Evolutionary conservation across 2,888 invertebrate genomes (phyloP).

Genomic region (Pantelozetes paolii): DNA sequence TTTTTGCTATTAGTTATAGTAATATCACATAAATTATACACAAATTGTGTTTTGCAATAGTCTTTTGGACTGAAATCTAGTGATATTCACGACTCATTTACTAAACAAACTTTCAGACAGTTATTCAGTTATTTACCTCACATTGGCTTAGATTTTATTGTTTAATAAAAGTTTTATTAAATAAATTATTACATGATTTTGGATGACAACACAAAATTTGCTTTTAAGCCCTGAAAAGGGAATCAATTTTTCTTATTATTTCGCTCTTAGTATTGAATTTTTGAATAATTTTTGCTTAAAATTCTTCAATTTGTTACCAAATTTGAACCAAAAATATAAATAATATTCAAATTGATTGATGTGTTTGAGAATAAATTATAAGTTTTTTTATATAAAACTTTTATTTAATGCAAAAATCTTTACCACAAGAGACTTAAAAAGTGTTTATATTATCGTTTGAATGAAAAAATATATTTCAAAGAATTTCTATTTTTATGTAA

Average conservation of each 20-base stretch:
- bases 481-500: too few species aligned
- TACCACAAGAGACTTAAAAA: too few species aligned
- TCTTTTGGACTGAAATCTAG: conserved; percentile 29
- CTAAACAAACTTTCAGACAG: conserved; percentile 25
- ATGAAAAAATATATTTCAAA: too few species aligned
- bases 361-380: too few species aligned
- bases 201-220: too few species aligned
- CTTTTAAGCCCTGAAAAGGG: too few species aligned
- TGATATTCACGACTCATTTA: conserved; percentile 35
- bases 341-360: background rate
- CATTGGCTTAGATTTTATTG: conserved; percentile 21
- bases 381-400: too few species aligned
- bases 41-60: conserved; percentile 11
- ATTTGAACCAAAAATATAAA: background rate
- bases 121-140: conserved; percentile 30
- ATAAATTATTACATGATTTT: too few species aligned
- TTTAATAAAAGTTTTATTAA: conserved; percentile 24
- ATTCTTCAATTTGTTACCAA: background rate
- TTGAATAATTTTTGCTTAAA: background rate
- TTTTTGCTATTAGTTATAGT: background rate
- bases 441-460: too few species aligned
- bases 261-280: too few species aligned
- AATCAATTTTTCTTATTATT: too few species aligned
- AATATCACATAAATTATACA: background rate
- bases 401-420: too few species aligned